A percentile compares a stretch with the other conserved stretches of the same genome.
phyloP scores from a whole-genome alignment of 2,797 vertebrate species.

The Sphenodon punctatus region DNA sequence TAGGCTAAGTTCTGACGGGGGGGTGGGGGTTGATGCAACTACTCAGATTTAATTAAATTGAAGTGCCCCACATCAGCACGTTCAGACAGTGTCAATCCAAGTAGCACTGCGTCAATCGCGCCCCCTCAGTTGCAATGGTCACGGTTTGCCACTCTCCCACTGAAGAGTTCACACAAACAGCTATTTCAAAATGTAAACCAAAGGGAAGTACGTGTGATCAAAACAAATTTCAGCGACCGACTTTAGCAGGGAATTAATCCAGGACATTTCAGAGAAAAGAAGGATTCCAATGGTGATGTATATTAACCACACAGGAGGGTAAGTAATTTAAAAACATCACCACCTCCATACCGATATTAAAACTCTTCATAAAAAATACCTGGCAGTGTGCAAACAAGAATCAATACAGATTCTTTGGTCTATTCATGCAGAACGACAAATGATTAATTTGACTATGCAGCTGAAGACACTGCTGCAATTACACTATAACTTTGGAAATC shows the following conservation, averaged over 20 bases:
- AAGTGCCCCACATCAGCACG: too few species aligned
- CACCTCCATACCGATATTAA: neutral
- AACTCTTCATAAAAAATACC: neutral
- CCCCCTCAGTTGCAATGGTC: too few species aligned
- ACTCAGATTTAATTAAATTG: too few species aligned
- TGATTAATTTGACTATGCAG: neutral
- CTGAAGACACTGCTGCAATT: neutral
- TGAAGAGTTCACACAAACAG: too few species aligned
- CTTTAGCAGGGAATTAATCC: neutral
- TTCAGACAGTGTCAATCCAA: too few species aligned
- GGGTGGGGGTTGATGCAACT: too few species aligned
- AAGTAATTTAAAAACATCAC: neutral
- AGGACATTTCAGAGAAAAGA: neutral
- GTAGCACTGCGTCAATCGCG: too few species aligned
- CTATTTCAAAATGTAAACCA: too few species aligned
- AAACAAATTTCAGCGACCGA: neutral
- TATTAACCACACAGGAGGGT: neutral
- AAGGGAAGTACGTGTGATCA: neutral
- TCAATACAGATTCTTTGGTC: neutral
- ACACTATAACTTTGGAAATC: neutral
- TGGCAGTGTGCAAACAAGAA: slow-evolving; percentile 1
- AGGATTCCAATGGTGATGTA: neutral
- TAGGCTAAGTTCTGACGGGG: too few species aligned
- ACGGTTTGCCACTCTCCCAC: too few species aligned
- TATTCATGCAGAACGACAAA: neutral